Evolutionary conservation across 2,113 vertebrate genomes (phyloP), one percentile per base, ranked within the genome.

Genomic region (Seriola dumerili): DNA sequence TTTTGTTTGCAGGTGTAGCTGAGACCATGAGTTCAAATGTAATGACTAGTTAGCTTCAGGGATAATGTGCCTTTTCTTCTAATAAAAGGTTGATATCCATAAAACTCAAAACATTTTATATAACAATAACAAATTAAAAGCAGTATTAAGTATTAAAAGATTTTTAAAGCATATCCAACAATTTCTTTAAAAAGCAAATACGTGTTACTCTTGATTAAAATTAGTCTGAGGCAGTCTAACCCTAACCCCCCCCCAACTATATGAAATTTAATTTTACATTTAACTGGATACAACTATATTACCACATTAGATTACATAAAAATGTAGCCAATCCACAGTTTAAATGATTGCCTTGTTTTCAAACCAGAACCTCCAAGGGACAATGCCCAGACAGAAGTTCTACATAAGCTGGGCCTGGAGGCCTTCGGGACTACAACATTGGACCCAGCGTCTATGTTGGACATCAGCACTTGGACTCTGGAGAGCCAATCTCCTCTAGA

Each of bases 321-420:
- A 32, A 5, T 59, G 1, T 34, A 3, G 6, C 8, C 62, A 21
- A 57, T 73, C 2, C 23, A 42, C 4, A 16, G 3, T 1, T 12
- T 66, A 8, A 84, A 72, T 69, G 0, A 65, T 36, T 32, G 19
- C 2, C 12, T 76, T 84, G 63, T 69, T 55, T 80, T 66, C 4
- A 38, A 76, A 91, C 58, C 72, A 94, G 92, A 91, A 73, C 64
- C 46, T 65, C 88, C 46, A 55, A 91, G 80, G 19, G 67, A 88
- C 63, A 88, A 79, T 80, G 77, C 83, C 50, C 91, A 93, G 76
- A 12, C 48, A 32, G 90, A 89, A 17, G 21, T 93, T 42, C 54
- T 95, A 12, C 52, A 68, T 3, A 89, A 79, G 40, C 78, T 95
- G 46, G 93, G 93, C 36, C 79, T 94, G 32, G 86, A 91, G 36